Base-by-base conservation (phyloP, 2,888 invertebrate species). In the Platynereis dumerilii region DNA sequence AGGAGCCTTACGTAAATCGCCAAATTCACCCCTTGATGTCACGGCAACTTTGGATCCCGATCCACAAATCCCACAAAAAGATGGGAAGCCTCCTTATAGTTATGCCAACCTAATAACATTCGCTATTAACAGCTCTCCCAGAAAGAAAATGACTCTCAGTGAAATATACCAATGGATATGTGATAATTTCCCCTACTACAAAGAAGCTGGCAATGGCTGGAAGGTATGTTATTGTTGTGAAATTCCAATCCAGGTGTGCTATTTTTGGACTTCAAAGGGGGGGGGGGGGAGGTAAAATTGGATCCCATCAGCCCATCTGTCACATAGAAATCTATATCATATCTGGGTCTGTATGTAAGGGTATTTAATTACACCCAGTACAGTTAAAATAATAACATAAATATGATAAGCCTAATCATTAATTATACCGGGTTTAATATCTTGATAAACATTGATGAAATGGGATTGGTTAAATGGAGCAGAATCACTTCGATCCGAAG, bases 91-190 rank as follows among this genome's bases (percentile, higher is more conserved):
- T 1, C 85, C 86, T 10, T 85, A 85, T 75, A 90, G 90, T 76
- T 91, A 91, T 81, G 90, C 90, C 52, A 90, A 89, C 76, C 87
- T 91, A 83, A 91, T 91, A 73, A 86, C 89, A 69, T 85, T 90
- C 74, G 90, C 90, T 5, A 90, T 91, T 75, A 85, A 85, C 75
- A 90, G 88, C 84, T 88, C 89, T 1, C 85, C 87, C 1, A 88
- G 87, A 76, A 89, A 90, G 74, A 89, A 89, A 85, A 90, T 90
- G 90, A 91, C 90, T 1, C 85, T 91, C 42, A 89, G 89, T 73
- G 90, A 91, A 82, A 90, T 91, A 73, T 91, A 91, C 81, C 88
- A 89, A 73, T 90, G 90, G 86, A 90, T 91, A 55, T 89, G 88
- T 76, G 89, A 89, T 70, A 88, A 90, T 73, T 91, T 90, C 82